A percentile compares a stretch with the other conserved stretches of the same genome.
These are phyloP conservation scores for Neogale vison DNA, from an alignment of 2,113 vertebrate species.

Conservation along the genomic window DNA sequence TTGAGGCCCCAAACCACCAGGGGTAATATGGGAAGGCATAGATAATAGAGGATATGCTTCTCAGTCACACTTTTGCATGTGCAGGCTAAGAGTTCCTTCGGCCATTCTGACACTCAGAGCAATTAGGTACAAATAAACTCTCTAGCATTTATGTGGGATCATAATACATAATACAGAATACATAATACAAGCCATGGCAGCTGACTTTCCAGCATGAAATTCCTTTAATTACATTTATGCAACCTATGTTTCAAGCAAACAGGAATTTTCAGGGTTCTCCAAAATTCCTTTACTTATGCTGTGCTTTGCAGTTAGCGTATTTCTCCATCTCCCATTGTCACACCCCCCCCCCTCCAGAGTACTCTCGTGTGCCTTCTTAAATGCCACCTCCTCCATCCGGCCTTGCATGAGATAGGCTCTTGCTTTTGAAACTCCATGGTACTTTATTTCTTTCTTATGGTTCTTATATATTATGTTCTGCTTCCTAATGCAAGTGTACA, in stretches of 20 bases:
- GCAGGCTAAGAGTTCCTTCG: not conserved
- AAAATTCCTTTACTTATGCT: not conserved
- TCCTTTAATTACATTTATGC: not conserved
- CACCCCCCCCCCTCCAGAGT: no score
- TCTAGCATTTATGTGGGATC: rapidly evolving
- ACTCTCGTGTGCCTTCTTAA: not conserved
- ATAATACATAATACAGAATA: not conserved
- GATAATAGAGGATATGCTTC: not conserved
- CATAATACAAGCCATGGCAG: no score
- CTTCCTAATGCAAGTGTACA: not conserved
- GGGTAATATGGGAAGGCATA: not conserved
- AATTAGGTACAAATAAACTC: not conserved
- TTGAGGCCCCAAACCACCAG: not conserved
- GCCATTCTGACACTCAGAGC: not conserved
- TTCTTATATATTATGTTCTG: not conserved
- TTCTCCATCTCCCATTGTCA: not conserved
- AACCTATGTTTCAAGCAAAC: not conserved
- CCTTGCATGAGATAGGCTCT: not conserved
- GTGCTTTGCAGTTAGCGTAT: not conserved
- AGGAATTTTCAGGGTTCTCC: not conserved
- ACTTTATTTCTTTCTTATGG: not conserved
- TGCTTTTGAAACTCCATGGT: not conserved
- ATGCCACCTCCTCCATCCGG: not conserved
- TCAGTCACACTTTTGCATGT: not conserved
- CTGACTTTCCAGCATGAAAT: not conserved